Base-by-base conservation (phyloP, 2,113 vertebrate genomes). In the Hippocampus zosterae region DNA sequence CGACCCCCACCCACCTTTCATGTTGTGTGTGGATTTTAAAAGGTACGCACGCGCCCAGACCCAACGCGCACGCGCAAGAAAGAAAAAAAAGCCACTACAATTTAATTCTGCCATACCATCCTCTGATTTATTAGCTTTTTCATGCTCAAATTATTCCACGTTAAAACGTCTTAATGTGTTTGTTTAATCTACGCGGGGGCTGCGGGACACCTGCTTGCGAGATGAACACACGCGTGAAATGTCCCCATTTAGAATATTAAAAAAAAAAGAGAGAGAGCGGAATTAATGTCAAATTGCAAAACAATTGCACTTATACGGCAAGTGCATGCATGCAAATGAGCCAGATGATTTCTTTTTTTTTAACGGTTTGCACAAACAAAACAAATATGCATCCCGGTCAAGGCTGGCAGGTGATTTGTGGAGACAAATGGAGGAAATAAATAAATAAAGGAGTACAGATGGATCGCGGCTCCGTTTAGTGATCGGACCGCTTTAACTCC, bases 111-210 rank as follows among this genome's bases (percentile, higher is more conserved):
- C 86, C 87, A 85, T 88, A 88, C 84, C 81, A 71, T 82, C 83
- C 81, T 84, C 90, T 90, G 90, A 93, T 93, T 92, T 92, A 92
- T 92, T 91, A 87, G 77, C 81, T 86, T 89, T 60, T 91, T 85
- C 89, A 87, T 87, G 83, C 81, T 88, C 79, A 90, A 87, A 90
- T 90, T 88, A 89, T 88, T 88, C 73, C 81, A 82, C 75, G 83
- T 91, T 86, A 82, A 46, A 90, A 87, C 88, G 76, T 87, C 89
- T 87, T 88, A 87, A 87, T 91, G 77, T 86, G 84, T 90, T 88
- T 91, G 86, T 89, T 90, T 87, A 85, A 90, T 85, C 75, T 79
- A 73, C 59, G 70, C 52, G 68, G 57, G 72, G 70, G 70, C 83
- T 81, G 85, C 81, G 73, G 69, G 67, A 77, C 56, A 69, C 59